These are phyloP conservation scores for Archocentrus centrarchus DNA, from an alignment of 2,113 vertebrate species.

Conservation along the genomic window DNA sequence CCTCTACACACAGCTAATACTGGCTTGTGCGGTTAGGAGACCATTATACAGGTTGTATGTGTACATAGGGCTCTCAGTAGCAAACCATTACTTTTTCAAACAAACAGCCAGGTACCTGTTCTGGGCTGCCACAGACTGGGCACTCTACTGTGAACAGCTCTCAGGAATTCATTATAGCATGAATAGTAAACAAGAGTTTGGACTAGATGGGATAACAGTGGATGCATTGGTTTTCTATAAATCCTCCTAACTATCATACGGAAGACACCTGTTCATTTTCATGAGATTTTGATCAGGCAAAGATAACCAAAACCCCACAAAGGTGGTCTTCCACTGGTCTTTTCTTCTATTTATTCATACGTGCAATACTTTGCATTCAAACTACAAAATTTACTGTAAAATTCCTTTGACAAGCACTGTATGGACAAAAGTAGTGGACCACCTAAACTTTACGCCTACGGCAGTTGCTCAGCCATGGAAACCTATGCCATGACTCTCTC, in stretches of 20 bases:
- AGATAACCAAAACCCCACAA: background rate
- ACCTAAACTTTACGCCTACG: no score
- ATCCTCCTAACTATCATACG: conserved; percentile 8
- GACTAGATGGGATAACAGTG: conserved; percentile 15
- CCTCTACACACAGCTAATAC: conserved; percentile 37
- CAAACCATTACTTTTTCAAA: conserved; percentile 59
- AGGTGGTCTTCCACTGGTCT: background rate
- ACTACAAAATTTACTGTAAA: no score
- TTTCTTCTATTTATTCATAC: background rate
- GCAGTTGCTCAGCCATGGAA: no score
- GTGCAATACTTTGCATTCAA: no score
- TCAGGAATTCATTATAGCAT: conserved; percentile 62
- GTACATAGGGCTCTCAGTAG: conserved; percentile 40
- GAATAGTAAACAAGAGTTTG: conserved; percentile 47
- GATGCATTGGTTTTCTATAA: conserved; percentile 6
- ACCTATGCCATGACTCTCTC: no score
- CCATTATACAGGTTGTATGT: conserved; percentile 41
- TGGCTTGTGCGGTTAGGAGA: conserved; percentile 29
- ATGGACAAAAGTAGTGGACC: no score
- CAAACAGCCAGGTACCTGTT: conserved; percentile 39
- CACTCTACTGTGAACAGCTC: conserved; percentile 34
- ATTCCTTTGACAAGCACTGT: no score
- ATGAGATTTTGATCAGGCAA: conserved; percentile 10
- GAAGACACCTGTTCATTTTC: conserved; percentile 35
- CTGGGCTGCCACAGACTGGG: conserved; percentile 9